These are phyloP conservation scores for Oryzias melastigma DNA, from an alignment of 2,113 vertebrate species.

Conservation along the genomic window DNA sequence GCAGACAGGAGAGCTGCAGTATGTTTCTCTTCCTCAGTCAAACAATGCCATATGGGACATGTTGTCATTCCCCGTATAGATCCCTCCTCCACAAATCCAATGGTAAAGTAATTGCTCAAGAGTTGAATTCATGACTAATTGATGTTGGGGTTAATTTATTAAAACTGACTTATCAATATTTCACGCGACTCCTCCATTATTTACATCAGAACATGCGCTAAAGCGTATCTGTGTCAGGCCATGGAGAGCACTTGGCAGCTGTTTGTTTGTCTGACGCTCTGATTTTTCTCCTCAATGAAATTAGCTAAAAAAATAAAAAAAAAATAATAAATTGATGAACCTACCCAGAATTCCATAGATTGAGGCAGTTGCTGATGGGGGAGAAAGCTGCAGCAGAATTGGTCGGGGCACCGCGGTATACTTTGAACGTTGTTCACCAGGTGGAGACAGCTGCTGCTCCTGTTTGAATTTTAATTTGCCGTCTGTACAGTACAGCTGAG, in stretches of 20 bases:
- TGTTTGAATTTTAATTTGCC: constrained; percentile 45
- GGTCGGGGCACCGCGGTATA: neutral
- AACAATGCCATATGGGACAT: constrained; percentile 31
- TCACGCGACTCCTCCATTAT: constrained; percentile 69
- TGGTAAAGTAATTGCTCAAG: constrained; percentile 63
- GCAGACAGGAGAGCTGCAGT: constrained; percentile 13
- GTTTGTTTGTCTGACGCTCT: constrained; percentile 25
- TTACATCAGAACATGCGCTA: constrained; percentile 63
- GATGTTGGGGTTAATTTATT: constrained; percentile 74
- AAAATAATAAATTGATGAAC: neutral
- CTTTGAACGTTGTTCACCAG: constrained; percentile 5
- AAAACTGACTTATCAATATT: constrained; percentile 74
- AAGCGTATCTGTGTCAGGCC: constrained; percentile 72
- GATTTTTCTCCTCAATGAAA: constrained; percentile 6
- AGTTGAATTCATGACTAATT: constrained; percentile 73
- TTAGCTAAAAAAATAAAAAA: neutral
- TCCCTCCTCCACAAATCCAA: constrained; percentile 40
- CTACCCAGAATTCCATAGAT: too few relatives aligned
- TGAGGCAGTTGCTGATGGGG: neutral
- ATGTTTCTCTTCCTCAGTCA: constrained; percentile 11
- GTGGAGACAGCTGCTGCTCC: constrained; percentile 37
- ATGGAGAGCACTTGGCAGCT: constrained; percentile 27
- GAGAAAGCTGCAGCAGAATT: neutral
- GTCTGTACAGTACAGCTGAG: constrained; percentile 27
- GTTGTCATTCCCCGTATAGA: constrained; percentile 53